Percentiles rank a stretch among this genome's conserved stretches.
phyloP scores from a whole-genome alignment of 2,113 vertebrate species.

The Glaucidium brasilianum region DNA sequence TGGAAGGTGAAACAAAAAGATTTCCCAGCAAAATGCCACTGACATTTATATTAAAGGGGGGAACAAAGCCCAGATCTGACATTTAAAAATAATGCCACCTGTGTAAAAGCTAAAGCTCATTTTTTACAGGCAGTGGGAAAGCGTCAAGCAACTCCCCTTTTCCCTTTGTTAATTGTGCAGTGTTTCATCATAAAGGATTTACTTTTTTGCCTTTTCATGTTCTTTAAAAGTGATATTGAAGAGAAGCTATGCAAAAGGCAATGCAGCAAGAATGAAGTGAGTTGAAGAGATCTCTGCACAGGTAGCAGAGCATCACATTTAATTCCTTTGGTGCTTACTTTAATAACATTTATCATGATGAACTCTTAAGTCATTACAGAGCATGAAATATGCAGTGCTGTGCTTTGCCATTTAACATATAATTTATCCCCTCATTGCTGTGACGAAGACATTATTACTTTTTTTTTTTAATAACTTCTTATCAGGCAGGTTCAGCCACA shows the following conservation, averaged over 20 bases:
- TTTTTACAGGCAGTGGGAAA: constrained; percentile 1
- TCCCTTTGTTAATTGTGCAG: neutral
- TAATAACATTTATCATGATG: constrained; percentile 23
- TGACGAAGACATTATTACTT: neutral
- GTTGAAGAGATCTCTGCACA: neutral
- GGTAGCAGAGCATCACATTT: constrained; percentile 10
- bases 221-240: neutral
- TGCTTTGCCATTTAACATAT: constrained; percentile 50
- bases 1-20: constrained; percentile 4
- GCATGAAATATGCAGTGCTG: constrained; percentile 22
- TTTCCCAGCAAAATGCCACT: constrained; percentile 19
- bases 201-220: neutral
- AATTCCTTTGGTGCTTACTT: constrained; percentile 25
- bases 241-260: neutral
- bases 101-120: neutral
- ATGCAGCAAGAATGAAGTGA: neutral
- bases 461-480: neutral
- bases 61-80: constrained; percentile 33
- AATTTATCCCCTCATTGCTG: constrained; percentile 33
- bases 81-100: constrained; percentile 51
- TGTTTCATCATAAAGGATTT: constrained; percentile 8
- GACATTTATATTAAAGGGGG: constrained; percentile 28
- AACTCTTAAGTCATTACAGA: constrained; percentile 29
- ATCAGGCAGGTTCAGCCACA: constrained; percentile 26
- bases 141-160: neutral